Conservation (phyloP, 2,797 vertebrate species). For the Heterohyrax brucei region DNA sequence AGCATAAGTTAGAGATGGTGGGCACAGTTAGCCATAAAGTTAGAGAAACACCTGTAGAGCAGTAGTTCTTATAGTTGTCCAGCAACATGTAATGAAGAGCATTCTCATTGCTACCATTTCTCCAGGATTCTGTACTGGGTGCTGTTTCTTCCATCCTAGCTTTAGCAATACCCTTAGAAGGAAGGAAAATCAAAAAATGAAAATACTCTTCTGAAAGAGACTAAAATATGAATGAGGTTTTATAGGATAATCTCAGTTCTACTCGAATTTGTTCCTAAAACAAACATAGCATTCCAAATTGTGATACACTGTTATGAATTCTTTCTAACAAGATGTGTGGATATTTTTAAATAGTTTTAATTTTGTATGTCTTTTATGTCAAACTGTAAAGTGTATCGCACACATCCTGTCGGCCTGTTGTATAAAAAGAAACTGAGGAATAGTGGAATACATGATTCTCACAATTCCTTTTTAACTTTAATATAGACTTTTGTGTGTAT, state of each 20-base stretch:
- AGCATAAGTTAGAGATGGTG: rapidly evolving
- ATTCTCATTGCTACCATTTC: rapidly evolving
- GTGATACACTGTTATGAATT: neutral
- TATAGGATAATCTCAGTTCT: neutral
- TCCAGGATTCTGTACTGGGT: rapidly evolving
- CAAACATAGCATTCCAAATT: neutral
- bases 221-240: neutral
- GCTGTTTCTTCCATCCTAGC: neutral
- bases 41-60: rapidly evolving
- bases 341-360: neutral
- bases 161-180: neutral
- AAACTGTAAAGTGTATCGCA: neutral
- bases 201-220: neutral
- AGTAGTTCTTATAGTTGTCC: rapidly evolving
- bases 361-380: neutral
- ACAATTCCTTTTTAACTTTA: slow-evolving; percentile 26
- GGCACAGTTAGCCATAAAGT: neutral
- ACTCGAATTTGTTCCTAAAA: neutral
- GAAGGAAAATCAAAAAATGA: neutral
- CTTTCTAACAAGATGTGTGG: neutral
- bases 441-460: neutral
- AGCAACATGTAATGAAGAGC: rapidly evolving
- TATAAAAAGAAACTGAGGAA: neutral
- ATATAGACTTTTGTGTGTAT: neutral
- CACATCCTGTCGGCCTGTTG: neutral